Evolutionary conservation across 2,113 vertebrate genomes (phyloP), one percentile per base, ranked within the genome.

Genomic region (Coryphaenoides rupestris): DNA sequence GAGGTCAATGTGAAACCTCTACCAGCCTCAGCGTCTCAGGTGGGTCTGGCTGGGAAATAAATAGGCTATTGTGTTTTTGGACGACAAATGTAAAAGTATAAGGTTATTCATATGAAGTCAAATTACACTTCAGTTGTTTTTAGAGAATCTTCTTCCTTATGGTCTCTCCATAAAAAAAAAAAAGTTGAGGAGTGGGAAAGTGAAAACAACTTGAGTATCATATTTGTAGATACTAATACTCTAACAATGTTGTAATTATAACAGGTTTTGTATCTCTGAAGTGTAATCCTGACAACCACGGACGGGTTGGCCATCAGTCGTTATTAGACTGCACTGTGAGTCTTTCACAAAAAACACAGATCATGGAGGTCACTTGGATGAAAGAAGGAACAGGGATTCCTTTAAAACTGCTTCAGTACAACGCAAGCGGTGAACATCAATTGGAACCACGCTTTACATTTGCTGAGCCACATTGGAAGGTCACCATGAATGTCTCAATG

Each of bases 1-100:
- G 10, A 0, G 86, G 86, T 0, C 0, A 0, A 0, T 0, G 0
- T 0, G 0, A 0, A 0, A 0, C 0, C 0, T 0, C 0, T 0
- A 22, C 24, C 21, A 21, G 0, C 0, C 65, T 91, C 3, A 9
- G 0, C 5, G 77, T 87, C 17, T 77, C 57, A 80, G 86, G 90
- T 91, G 56, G 33, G 33, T 40, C 33, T 40, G 9, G 9, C 33
- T 40, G 33, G 13, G 2, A 40, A 10, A 40, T 6, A 40, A 40
- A 40, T n/a, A n/a, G n/a, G n/a, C n/a, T 40, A 40, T 40, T 40
- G 6, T 1, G 33, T 40, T 40, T 40, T 40, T 40, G 33, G 9
- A 40, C 33, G 13, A 40, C 33, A 40, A 40, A 40, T 1, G 33
- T 12, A 40, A 10, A 40, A 40, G 6, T 1, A 9, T 10, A 10